phyloP scores from a whole-genome alignment of 2,797 vertebrate species.

The Tapirus indicus region DNA sequence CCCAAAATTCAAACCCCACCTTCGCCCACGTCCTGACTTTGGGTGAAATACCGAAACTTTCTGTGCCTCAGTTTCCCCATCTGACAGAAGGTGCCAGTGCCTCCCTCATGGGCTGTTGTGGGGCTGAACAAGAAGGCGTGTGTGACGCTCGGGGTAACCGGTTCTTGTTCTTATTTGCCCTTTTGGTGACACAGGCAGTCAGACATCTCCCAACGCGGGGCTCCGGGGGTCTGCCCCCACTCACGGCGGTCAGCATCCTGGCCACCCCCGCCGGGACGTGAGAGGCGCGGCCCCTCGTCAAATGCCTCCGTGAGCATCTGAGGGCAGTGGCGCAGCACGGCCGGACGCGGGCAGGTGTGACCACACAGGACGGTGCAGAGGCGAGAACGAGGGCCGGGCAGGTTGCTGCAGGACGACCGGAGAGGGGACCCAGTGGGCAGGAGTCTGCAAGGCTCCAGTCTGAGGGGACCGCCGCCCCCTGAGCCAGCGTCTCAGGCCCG shows the following conservation, averaged over 20 bases:
- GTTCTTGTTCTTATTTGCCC: neutral
- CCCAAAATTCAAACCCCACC: neutral
- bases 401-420: no score
- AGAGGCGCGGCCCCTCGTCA: neutral
- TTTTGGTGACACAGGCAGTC: neutral
- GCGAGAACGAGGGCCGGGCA: neutral
- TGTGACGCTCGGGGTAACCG: neutral
- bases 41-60: neutral
- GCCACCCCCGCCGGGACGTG: neutral
- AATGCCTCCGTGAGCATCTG: no score
- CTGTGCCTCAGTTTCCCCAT: neutral
- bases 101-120: neutral
- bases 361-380: neutral
- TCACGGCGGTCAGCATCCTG: neutral
- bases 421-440: no score
- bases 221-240: neutral
- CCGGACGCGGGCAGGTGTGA: neutral
- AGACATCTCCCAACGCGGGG: neutral
- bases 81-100: accelerated
- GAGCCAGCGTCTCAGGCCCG: no score
- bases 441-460: neutral
- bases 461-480: no score
- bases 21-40: neutral
- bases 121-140: neutral
- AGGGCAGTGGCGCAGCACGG: neutral